A percentile compares a stretch with the other conserved stretches of the same genome.
Conservation (phyloP, 2,797 vertebrate genomes). For the Dermochelys coriacea region DNA sequence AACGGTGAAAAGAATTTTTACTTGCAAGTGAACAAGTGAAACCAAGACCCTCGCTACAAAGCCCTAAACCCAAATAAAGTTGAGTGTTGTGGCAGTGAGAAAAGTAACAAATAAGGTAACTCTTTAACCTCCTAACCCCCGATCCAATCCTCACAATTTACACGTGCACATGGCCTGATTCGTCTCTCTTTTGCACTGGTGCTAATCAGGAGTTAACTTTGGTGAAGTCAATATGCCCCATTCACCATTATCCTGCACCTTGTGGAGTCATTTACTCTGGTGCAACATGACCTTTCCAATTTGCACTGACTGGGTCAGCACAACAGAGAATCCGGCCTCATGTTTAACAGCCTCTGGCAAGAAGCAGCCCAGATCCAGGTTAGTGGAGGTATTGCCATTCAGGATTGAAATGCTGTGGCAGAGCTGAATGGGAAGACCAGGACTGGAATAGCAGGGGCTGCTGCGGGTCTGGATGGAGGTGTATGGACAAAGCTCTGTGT, state of each 20-base stretch:
- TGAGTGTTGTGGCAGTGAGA: accelerated
- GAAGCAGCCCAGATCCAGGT: background rate
- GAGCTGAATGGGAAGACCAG: background rate
- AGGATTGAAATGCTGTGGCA: background rate
- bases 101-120: background rate
- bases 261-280: background rate
- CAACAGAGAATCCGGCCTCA: background rate
- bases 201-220: background rate
- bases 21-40: background rate
- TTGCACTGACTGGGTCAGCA: background rate
- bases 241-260: background rate
- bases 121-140: accelerated
- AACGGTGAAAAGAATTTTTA: accelerated
- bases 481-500: background rate
- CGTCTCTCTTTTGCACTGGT: background rate
- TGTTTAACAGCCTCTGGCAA: background rate
- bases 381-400: background rate
- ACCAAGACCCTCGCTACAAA: accelerated
- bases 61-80: background rate
- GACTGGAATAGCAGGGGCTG: background rate
- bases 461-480: background rate
- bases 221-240: background rate
- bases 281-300: background rate
- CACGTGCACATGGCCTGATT: accelerated
- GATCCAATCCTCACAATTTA: background rate